Conservation (phyloP, 1,140 invertebrate species). For the Habropoda laboriosa region DNA sequence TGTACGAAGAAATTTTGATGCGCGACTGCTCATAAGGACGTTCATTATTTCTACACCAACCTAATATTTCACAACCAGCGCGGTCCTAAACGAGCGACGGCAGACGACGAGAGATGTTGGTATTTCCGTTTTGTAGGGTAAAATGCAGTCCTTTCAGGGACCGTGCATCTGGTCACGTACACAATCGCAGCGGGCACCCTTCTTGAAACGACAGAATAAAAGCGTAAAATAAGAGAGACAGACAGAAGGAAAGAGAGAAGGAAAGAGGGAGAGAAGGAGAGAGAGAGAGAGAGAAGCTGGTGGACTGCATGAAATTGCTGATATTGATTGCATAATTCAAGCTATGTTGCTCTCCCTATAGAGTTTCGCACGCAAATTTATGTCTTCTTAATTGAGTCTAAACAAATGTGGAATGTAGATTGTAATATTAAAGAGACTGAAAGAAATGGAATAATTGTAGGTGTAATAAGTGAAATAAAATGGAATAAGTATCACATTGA, state of each 20-base stretch:
- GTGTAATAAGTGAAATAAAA: no score
- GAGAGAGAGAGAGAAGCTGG: background rate
- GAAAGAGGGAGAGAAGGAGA: background rate
- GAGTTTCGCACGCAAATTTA: background rate
- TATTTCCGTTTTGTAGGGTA: conserved; percentile 33
- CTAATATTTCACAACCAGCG: background rate
- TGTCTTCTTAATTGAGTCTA: background rate
- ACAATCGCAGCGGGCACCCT: background rate
- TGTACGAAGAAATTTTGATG: background rate
- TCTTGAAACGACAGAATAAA: conserved; percentile 4
- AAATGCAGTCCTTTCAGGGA: conserved; percentile 27
- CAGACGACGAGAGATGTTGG: background rate
- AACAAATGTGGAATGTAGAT: background rate
- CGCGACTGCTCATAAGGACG: background rate
- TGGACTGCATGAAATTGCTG: background rate
- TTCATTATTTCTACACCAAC: background rate
- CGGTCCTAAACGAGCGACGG: background rate
- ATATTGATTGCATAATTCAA: conserved; percentile 21
- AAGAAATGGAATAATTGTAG: no score
- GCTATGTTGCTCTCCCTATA: background rate
- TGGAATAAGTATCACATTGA: no score
- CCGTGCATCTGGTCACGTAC: conserved; percentile 45
- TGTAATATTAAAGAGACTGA: no score
- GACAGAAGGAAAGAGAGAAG: no score
- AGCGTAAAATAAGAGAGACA: background rate